Percentiles rank a stretch among this genome's conserved stretches.
Evolutionary conservation across 1,140 invertebrate species (phyloP).

Genomic region (Zaprionus davidi): DNA sequence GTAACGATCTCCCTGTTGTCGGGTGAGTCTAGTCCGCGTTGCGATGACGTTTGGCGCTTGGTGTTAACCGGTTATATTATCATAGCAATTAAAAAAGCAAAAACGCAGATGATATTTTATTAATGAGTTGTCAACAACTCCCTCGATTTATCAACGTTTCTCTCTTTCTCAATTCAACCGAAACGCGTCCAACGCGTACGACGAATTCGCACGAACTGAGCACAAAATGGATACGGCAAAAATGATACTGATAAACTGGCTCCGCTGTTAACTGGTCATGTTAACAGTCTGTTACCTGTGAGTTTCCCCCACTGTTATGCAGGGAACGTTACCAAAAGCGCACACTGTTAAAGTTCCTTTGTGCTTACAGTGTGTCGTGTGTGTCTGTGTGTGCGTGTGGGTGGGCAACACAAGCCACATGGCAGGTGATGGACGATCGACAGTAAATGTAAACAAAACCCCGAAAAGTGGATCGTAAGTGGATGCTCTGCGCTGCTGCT

Average conservation of each 20-base stretch:
- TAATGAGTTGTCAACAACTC: slow-evolving; percentile 43
- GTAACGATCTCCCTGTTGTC: background rate
- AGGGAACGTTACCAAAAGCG: background rate
- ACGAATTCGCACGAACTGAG: slow-evolving; percentile 34
- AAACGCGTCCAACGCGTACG: slow-evolving; percentile 17
- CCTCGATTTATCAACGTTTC: slow-evolving; percentile 9
- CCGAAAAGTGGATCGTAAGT: slow-evolving; percentile 39
- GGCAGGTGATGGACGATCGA: slow-evolving; percentile 45
- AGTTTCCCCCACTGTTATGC: background rate
- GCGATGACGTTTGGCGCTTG: slow-evolving; percentile 10
- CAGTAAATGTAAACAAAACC: slow-evolving; percentile 51
- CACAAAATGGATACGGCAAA: slow-evolving; percentile 4
- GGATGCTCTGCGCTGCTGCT: slow-evolving; percentile 24
- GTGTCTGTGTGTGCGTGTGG: slow-evolving; percentile 12
- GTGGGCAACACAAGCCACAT: slow-evolving; percentile 47
- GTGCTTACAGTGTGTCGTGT: background rate
- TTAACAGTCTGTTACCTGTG: background rate
- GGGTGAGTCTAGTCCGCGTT: slow-evolving; percentile 6
- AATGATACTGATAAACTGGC: slow-evolving; percentile 30
- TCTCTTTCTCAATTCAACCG: slow-evolving; percentile 22
- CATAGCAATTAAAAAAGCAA: slow-evolving; percentile 43
- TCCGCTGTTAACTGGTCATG: background rate
- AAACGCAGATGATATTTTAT: slow-evolving; percentile 34
- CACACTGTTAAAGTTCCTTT: slow-evolving; percentile 12
- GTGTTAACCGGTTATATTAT: slow-evolving; percentile 43